Evolutionary conservation across 2,888 invertebrate genomes (phyloP).

Genomic region (Sarcophaga rosellei): DNA sequence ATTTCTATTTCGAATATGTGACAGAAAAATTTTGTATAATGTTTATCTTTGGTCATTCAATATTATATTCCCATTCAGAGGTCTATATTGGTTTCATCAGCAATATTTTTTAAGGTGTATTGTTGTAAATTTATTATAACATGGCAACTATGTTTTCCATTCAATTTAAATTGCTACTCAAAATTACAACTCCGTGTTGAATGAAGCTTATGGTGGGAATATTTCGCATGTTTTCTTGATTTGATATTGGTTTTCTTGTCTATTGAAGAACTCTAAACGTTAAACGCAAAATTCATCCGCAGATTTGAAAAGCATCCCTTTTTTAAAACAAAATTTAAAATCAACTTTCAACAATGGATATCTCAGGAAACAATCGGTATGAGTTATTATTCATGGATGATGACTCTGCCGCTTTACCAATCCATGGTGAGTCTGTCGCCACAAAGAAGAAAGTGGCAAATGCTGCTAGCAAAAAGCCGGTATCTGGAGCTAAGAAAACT

Average conservation of each 20-base stretch:
- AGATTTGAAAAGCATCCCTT: slow-evolving; percentile 27
- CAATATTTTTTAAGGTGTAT: too few species aligned
- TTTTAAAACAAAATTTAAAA: neutral
- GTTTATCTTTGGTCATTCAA: too few species aligned
- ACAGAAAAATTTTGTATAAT: too few species aligned
- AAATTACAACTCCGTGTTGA: neutral
- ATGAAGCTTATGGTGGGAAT: slow-evolving; percentile 13
- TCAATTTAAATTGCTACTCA: neutral
- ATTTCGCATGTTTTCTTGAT: slow-evolving; percentile 43
- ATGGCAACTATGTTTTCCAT: too few species aligned
- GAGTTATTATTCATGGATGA: slow-evolving; percentile 79
- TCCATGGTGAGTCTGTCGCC: slow-evolving; percentile 39
- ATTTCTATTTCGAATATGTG: too few species aligned
- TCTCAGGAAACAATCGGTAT: slow-evolving; percentile 78
- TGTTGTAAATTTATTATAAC: too few species aligned
- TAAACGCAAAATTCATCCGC: slow-evolving; percentile 15
- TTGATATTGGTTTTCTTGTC: slow-evolving; percentile 33
- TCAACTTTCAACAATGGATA: slow-evolving; percentile 74
- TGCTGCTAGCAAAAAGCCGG: slow-evolving; percentile 56
- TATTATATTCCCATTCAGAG: too few species aligned
- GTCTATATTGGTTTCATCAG: too few species aligned
- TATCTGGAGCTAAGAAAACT: slow-evolving; percentile 63
- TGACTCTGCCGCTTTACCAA: slow-evolving; percentile 69
- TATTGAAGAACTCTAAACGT: neutral
- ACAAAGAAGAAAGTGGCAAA: slow-evolving; percentile 72